Evolutionary conservation across 1,140 invertebrate genomes (phyloP), one percentile per base, ranked within the genome.

Genomic region (Eurosta solidaginis): DNA sequence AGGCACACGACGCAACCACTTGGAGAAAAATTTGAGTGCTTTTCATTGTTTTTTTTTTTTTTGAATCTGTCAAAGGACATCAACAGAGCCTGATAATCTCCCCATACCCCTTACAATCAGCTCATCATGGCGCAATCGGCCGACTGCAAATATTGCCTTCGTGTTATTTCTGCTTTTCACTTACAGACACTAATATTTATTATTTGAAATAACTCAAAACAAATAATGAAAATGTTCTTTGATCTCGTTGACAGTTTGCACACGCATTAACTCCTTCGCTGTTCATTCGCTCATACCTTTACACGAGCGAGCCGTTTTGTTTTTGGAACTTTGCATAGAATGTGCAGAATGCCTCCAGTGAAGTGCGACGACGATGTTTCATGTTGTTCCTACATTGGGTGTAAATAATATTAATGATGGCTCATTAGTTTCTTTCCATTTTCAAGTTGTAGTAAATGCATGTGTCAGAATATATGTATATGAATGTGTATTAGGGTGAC

Each of bases 361-460:
- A 40, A 68, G 59, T 40, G 33, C 59, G 59, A 68, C 59, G 33
- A 68, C 33, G n/a, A 27, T 47, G 45, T 10, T 33, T 20, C 33
- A 40, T 68, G 59, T n/a, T 63, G n/a, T 33, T 40, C 59, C 5
- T 68, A 40, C 40, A n/a, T 50, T 14, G 74, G 14, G 25, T 50
- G 74, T 75, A 50, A 47, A 47, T 75, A 47, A 75, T 75, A 75
- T 75, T 75, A 49, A 75, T 75, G 74, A 75, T 75, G 74, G 74
- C 74, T 49, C 74, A 75, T 75, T 75, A 75, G 44, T 25, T 47
- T 2, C 74, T 50, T 75, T 22, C 44, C 14, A 68, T 68, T 42
- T 3, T 9, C 29, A 10, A 49, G 33, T 52, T 10, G 7, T 17
- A 10, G n/a, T 49, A n/a, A 4, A 49, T 49, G 14, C 45, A 49